These are phyloP conservation scores for Saguinus midas DNA, from an alignment of 2,113 vertebrate species.

Conservation along the genomic window DNA sequence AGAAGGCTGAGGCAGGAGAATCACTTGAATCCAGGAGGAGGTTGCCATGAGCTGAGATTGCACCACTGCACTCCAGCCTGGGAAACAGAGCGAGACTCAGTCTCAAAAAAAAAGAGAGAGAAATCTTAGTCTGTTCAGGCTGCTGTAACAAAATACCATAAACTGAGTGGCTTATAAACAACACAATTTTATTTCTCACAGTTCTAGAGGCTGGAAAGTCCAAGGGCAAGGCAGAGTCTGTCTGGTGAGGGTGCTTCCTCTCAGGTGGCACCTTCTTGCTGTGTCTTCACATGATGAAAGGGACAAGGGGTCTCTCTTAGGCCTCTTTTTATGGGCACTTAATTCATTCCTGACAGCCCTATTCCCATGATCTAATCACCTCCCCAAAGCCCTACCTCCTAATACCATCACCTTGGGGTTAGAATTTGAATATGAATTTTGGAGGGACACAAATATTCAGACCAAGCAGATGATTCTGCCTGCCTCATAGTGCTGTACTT, in stretches of 20 bases:
- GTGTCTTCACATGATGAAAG: not conserved
- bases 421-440: not conserved
- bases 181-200: not conserved
- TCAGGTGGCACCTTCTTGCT: not conserved
- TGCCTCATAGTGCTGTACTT: not conserved
- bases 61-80: too few relatives aligned
- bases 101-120: too few relatives aligned
- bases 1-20: too few relatives aligned
- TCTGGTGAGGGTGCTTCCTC: not conserved
- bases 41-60: too few relatives aligned
- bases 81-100: too few relatives aligned
- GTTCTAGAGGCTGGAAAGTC: not conserved
- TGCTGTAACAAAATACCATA: not conserved
- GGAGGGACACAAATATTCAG: not conserved
- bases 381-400: not conserved
- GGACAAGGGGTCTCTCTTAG: not conserved
- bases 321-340: not conserved
- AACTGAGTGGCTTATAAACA: not conserved
- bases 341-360: not conserved
- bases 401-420: not conserved
- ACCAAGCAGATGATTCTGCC: too few relatives aligned
- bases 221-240: not conserved
- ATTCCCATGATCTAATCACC: not conserved
- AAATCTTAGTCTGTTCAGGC: not conserved
- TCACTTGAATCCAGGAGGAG: too few relatives aligned